Conservation (phyloP, 2,797 vertebrate species). For the Sebastes elongatus region DNA sequence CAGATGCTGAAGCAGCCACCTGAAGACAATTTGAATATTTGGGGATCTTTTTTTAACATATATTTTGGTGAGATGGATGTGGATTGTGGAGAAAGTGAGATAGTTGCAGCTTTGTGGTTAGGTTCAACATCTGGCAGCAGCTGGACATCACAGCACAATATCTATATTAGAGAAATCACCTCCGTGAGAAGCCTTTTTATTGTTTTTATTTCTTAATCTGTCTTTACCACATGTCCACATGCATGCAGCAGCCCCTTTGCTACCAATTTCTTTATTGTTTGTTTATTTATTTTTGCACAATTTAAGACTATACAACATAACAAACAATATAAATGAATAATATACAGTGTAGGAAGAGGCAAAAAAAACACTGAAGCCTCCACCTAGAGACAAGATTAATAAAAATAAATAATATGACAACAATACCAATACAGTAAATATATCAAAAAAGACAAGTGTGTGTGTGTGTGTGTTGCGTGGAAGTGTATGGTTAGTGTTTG, state of each 20-base stretch:
- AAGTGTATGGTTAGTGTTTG: too few relatives aligned
- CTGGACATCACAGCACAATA: not conserved
- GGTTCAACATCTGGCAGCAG: constrained; percentile 44
- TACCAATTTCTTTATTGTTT: not conserved
- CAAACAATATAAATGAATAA: too few relatives aligned
- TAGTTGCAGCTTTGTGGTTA: constrained; percentile 18
- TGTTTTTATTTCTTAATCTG: constrained; percentile 20
- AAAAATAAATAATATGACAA: too few relatives aligned
- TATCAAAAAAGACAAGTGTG: too few relatives aligned
- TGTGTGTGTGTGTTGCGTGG: too few relatives aligned
- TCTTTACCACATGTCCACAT: constrained; percentile 15
- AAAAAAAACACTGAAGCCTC: too few relatives aligned
- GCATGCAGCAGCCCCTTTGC: not conserved
- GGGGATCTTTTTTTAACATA: not conserved
- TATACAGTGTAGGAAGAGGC: too few relatives aligned
- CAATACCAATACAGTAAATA: too few relatives aligned
- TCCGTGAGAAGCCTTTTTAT: not conserved
- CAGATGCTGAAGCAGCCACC: not conserved
- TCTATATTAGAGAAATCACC: not conserved
- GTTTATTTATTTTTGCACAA: too few relatives aligned
- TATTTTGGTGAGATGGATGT: not conserved
- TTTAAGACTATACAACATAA: too few relatives aligned
- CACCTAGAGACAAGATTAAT: too few relatives aligned
- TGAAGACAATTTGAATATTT: not conserved
- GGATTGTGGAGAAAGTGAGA: not conserved